Conservation (phyloP, 2,113 vertebrate genomes). For the Nettapus auritus region DNA sequence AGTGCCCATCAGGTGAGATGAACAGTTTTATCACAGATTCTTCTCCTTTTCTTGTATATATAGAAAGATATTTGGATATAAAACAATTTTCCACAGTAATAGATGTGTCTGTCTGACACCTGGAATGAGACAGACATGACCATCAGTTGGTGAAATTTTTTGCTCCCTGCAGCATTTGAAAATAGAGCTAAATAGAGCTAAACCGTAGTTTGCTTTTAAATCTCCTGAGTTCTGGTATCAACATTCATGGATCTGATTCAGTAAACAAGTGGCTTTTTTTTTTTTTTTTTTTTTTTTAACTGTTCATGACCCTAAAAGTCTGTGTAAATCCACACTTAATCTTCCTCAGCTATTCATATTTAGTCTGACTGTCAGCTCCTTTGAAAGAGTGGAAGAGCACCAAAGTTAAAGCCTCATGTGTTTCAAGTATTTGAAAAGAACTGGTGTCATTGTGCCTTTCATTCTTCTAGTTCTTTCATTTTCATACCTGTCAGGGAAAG, state of each 20-base stretch:
- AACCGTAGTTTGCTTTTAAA: not conserved
- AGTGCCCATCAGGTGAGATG: not conserved
- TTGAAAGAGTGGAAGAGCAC: not conserved
- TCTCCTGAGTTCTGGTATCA: not conserved
- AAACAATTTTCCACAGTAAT: not conserved
- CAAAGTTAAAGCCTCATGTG: not conserved
- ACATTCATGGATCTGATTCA: not conserved
- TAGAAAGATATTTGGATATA: not conserved
- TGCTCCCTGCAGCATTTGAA: not conserved
- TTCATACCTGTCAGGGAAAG: not conserved
- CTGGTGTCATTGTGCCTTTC: not conserved
- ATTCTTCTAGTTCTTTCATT: not conserved
- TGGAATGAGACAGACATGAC: not conserved
- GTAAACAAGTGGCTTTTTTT: not conserved
- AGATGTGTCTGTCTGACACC: not conserved
- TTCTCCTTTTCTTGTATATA: not conserved
- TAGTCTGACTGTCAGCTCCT: not conserved
- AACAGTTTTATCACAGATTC: accelerated
- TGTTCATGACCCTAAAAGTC: not conserved
- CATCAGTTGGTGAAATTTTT: not conserved
- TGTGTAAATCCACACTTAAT: not conserved
- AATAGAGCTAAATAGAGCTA: not conserved
- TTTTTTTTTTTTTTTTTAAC: not conserved
- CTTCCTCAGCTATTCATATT: not conserved
- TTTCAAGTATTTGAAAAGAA: not conserved